Conservation (phyloP, 2,113 vertebrate genomes). For the Collichthys lucidus region DNA sequence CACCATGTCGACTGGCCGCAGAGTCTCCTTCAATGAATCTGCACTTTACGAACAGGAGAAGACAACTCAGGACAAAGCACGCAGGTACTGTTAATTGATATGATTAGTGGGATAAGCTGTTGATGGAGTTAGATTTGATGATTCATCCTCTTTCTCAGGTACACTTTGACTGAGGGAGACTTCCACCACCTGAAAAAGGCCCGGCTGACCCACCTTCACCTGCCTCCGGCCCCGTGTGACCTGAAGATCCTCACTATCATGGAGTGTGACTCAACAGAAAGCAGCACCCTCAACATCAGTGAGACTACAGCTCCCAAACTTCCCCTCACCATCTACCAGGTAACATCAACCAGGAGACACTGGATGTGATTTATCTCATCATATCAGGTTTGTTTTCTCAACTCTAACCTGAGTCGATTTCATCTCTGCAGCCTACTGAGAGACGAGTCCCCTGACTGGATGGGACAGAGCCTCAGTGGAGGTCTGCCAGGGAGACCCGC, state of each 20-base stretch:
- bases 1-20: slow-evolving; percentile 87
- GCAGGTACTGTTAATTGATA: slow-evolving; percentile 84
- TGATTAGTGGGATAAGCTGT: no score
- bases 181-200: slow-evolving; percentile 98
- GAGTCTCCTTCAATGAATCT: slow-evolving; percentile 97
- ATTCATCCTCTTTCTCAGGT: slow-evolving; percentile 79
- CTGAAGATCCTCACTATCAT: slow-evolving; percentile 96
- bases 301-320: slow-evolving; percentile 82
- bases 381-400: background rate
- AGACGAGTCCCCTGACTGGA: slow-evolving; percentile 81
- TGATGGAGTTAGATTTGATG: background rate
- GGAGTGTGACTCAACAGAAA: slow-evolving; percentile 92
- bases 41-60: slow-evolving; percentile 92
- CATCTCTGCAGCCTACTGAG: slow-evolving; percentile 69
- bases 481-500: slow-evolving; percentile 93
- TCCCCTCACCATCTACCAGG: slow-evolving; percentile 93
- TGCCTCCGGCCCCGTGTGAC: slow-evolving; percentile 83
- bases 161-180: slow-evolving; percentile 96
- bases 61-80: slow-evolving; percentile 91
- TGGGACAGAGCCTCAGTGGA: slow-evolving; percentile 87
- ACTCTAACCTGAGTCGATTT: slow-evolving; percentile 6
- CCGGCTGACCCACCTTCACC: slow-evolving; percentile 91
- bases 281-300: slow-evolving; percentile 83
- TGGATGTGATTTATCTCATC: background rate
- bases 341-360: slow-evolving; percentile 45